A percentile compares a stretch with the other conserved stretches of the same genome.
These are phyloP conservation scores for Cephus sareptanus DNA, from an alignment of 2,888 invertebrate species.

Conservation along the genomic window DNA sequence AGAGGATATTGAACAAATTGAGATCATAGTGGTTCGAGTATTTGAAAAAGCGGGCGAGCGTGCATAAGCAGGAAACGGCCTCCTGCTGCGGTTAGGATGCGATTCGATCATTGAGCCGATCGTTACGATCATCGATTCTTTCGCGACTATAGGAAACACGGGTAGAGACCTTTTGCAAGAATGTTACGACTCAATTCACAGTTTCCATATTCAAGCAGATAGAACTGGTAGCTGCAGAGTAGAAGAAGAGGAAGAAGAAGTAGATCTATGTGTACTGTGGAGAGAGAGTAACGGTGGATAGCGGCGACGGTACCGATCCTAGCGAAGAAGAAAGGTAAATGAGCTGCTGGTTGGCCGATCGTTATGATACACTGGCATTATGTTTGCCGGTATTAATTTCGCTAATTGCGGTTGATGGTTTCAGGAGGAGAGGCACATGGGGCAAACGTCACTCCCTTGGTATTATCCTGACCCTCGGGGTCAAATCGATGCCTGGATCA, in stretches of 20 bases:
- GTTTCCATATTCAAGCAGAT: background rate
- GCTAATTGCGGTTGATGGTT: constrained; percentile 62
- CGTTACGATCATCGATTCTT: background rate
- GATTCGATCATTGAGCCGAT: background rate
- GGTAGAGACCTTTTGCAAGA: background rate
- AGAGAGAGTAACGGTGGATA: background rate
- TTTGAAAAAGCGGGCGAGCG: background rate
- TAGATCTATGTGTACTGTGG: background rate
- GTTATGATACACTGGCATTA: background rate
- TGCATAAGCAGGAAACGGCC: background rate
- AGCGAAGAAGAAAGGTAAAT: background rate
- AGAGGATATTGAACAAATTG: background rate
- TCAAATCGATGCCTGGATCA: background rate
- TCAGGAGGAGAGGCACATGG: constrained; percentile 38
- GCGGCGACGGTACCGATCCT: background rate
- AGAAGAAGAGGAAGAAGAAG: background rate
- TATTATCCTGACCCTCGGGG: background rate
- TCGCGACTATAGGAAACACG: background rate
- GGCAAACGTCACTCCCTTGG: constrained; percentile 47
- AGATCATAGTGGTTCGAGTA: background rate
- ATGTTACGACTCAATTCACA: background rate
- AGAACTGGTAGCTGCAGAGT: background rate
- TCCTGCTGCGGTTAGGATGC: background rate
- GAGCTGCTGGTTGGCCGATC: background rate
- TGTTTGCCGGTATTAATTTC: constrained; percentile 60